Evolutionary conservation across 2,888 invertebrate genomes (phyloP).

Genomic region (Plagodis pulveraria): DNA sequence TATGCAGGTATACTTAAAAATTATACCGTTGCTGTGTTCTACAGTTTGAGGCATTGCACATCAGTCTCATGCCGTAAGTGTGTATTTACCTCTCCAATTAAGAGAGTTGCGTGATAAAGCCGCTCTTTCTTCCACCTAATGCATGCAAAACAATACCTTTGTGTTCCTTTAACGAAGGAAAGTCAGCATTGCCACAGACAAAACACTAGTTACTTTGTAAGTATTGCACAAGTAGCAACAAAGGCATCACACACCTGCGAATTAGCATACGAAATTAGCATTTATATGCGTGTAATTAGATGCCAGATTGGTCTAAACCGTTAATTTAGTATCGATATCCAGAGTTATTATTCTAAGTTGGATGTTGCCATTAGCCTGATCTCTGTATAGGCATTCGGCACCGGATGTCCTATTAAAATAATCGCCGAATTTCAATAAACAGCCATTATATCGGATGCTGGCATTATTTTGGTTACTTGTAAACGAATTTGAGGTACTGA

Average conservation of each 20-base stretch:
- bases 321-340: slow-evolving; percentile 31
- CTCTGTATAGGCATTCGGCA: slow-evolving; percentile 48
- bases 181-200: slow-evolving; percentile 22
- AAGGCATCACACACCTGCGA: slow-evolving; percentile 49
- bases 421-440: slow-evolving; percentile 78
- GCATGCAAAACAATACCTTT: slow-evolving; percentile 43
- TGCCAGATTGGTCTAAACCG: slow-evolving; percentile 44
- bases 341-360: slow-evolving; percentile 66
- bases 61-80: slow-evolving; percentile 4
- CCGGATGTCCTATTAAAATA: slow-evolving; percentile 83
- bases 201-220: neutral
- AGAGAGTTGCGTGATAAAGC: slow-evolving; percentile 33
- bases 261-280: slow-evolving; percentile 70
- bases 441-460: slow-evolving; percentile 64
- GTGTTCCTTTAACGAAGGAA: slow-evolving; percentile 44
- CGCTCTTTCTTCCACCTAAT: slow-evolving; percentile 38
- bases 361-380: slow-evolving; percentile 52
- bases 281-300: slow-evolving; percentile 58
- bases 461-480: slow-evolving; percentile 47
- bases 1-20: neutral
- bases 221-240: slow-evolving; percentile 50
- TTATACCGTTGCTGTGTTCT: slow-evolving; percentile 8
- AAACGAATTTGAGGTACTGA: slow-evolving; percentile 9
- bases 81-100: slow-evolving; percentile 35
- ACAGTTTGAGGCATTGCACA: slow-evolving; percentile 19